Conservation (phyloP, 2,888 invertebrate genomes). For the Sympetrum striolatum region DNA sequence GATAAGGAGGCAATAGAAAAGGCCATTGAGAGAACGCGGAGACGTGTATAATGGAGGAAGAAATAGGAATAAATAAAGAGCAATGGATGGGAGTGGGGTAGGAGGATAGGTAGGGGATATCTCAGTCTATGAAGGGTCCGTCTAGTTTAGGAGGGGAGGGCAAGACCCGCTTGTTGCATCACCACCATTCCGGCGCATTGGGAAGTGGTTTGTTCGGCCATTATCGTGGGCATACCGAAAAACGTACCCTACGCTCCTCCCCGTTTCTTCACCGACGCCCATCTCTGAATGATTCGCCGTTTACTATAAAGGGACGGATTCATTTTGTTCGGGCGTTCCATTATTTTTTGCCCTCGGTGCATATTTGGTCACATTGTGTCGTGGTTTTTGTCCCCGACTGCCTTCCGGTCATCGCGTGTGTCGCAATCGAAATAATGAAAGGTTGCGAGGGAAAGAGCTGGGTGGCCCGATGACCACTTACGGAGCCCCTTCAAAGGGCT, state of each 20-base stretch:
- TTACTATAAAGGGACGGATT: not conserved
- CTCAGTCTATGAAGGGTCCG: not conserved
- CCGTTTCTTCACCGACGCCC: not conserved
- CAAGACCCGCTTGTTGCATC: not conserved
- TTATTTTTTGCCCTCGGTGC: not conserved
- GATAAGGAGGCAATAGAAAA: not conserved
- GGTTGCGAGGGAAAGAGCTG: not conserved
- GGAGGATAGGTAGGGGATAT: too few species aligned
- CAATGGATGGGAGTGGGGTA: not conserved
- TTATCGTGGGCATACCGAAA: not conserved
- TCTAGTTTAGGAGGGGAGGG: not conserved
- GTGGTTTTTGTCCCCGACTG: not conserved
- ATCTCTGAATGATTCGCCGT: not conserved
- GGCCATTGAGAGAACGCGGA: not conserved
- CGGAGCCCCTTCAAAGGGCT: not conserved
- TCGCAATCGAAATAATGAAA: not conserved
- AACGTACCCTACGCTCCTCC: not conserved
- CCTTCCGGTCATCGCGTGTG: not conserved
- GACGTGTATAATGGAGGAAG: not conserved
- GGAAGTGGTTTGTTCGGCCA: not conserved
- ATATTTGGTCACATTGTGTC: not conserved
- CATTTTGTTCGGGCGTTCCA: not conserved
- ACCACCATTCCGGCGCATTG: not conserved
- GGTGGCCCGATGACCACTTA: not conserved
- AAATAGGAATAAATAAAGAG: not conserved